These are phyloP conservation scores for Murina feae DNA, from an alignment of 2,113 vertebrate species.

Conservation along the genomic window DNA sequence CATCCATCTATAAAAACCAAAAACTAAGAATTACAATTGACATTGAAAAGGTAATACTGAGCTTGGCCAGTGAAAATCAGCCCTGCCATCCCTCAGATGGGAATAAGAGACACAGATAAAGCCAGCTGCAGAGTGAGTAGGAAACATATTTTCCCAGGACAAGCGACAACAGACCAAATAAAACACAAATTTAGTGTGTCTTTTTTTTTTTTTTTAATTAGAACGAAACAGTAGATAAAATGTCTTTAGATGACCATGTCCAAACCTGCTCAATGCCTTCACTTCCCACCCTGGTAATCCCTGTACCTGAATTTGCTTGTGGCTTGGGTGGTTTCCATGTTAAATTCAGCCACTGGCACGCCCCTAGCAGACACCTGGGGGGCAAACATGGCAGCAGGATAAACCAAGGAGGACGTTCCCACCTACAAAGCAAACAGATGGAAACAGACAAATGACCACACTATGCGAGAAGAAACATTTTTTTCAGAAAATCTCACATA, in stretches of 20 bases:
- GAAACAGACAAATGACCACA: neutral
- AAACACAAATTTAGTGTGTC: neutral
- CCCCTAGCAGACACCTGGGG: slow-evolving; percentile 93
- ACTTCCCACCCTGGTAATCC: neutral
- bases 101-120: neutral
- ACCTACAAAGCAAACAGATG: slow-evolving; percentile 79
- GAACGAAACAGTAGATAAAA: neutral
- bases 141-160: neutral
- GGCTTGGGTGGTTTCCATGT: slow-evolving; percentile 87
- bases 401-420: slow-evolving; percentile 95
- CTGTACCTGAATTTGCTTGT: slow-evolving; percentile 89
- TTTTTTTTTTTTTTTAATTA: neutral
- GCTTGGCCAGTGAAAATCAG: neutral
- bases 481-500: neutral
- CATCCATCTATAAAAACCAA: neutral
- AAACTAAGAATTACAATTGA: neutral
- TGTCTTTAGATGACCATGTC: neutral
- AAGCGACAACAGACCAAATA: neutral
- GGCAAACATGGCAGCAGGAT: slow-evolving; percentile 95
- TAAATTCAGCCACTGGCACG: slow-evolving; percentile 95
- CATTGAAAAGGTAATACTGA: neutral
- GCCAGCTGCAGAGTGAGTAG: neutral
- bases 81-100: neutral
- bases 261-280: neutral
- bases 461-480: neutral